phyloP scores from a whole-genome alignment of 2,888 invertebrate species.

The Tetragnatha montana region DNA sequence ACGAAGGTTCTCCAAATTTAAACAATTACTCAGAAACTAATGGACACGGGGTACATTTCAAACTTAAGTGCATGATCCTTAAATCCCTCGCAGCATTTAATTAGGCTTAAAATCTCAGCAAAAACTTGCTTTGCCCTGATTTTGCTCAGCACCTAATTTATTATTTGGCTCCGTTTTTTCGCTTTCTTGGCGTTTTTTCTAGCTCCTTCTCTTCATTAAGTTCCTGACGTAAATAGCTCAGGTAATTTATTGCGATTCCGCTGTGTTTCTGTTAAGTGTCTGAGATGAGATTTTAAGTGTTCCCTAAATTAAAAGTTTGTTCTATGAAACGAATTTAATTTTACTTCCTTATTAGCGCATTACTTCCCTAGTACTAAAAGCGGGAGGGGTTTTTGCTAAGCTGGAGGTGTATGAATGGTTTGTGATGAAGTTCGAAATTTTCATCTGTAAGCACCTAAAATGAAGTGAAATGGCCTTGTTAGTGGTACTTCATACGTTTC shows the following conservation, averaged over 20 bases:
- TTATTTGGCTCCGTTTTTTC: neutral
- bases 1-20: neutral
- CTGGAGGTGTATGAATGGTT: too few relatives aligned
- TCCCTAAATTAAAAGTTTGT: neutral
- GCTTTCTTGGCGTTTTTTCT: conserved; percentile 7
- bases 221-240: conserved; percentile 24
- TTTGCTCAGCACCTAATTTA: neutral
- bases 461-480: too few relatives aligned
- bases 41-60: neutral
- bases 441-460: too few relatives aligned
- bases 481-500: too few relatives aligned
- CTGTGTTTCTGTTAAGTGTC: conserved; percentile 3
- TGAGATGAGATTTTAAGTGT: neutral
- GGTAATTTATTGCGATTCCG: conserved; percentile 30
- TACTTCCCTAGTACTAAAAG: too few relatives aligned
- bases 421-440: too few relatives aligned
- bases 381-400: too few relatives aligned
- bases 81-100: conserved; percentile 17
- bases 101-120: conserved; percentile 23
- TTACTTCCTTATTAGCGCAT: too few relatives aligned
- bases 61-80: neutral
- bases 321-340: neutral
- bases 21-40: neutral
- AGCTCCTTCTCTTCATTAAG: conserved; percentile 5
- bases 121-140: conserved; percentile 5